Conservation (phyloP, 2,888 invertebrate species). For the Orthosia incerta region DNA sequence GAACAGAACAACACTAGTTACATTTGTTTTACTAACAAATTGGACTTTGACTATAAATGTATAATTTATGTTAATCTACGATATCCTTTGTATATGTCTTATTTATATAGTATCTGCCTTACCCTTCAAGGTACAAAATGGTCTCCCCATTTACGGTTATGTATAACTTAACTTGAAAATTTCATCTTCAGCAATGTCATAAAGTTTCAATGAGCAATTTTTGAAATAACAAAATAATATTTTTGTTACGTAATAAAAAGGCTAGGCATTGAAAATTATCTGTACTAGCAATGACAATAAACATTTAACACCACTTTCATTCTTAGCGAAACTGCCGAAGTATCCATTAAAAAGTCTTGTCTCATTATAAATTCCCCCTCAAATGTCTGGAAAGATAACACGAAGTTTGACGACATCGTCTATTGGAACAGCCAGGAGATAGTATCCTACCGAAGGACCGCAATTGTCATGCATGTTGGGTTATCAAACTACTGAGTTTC, state of each 20-base stretch:
- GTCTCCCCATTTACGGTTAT: background rate
- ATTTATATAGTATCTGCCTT: too few relatives aligned
- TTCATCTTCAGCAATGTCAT: background rate
- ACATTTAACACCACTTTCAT: slow-evolving; percentile 39
- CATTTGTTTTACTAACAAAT: too few relatives aligned
- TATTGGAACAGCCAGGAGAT: background rate
- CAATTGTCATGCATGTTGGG: too few relatives aligned
- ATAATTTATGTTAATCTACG: too few relatives aligned
- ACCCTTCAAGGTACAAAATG: background rate
- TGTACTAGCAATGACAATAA: slow-evolving; percentile 18
- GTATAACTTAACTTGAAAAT: background rate
- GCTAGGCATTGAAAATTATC: too few relatives aligned
- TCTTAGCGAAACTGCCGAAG: slow-evolving; percentile 13
- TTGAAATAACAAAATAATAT: too few relatives aligned
- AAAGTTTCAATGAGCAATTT: too few relatives aligned
- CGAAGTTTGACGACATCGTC: slow-evolving; percentile 30
- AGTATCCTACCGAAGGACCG: slow-evolving; percentile 1
- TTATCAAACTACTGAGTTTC: too few relatives aligned
- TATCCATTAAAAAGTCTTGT: slow-evolving; percentile 37
- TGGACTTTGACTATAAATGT: too few relatives aligned
- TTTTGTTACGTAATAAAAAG: too few relatives aligned
- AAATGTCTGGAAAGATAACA: slow-evolving; percentile 43
- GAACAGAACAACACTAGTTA: too few relatives aligned
- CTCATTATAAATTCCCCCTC: slow-evolving; percentile 45
- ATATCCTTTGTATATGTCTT: too few relatives aligned